Percentiles rank a stretch among this genome's conserved stretches.
These are phyloP conservation scores for Lacerta agilis DNA, from an alignment of 2,797 vertebrate species.

Conservation along the genomic window DNA sequence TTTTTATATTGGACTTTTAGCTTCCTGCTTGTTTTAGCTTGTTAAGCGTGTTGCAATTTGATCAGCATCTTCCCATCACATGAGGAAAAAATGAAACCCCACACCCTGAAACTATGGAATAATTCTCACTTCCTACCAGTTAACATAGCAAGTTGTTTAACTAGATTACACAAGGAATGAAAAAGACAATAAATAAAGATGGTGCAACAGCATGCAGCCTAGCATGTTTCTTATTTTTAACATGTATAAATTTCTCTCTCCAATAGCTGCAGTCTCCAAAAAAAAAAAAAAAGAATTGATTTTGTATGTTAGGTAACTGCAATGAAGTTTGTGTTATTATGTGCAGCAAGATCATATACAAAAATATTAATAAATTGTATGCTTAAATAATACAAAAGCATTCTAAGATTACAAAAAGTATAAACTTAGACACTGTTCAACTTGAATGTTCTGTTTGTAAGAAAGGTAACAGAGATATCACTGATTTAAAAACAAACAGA, in stretches of 20 bases:
- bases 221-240: background rate
- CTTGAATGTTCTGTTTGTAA: background rate
- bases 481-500: background rate
- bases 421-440: background rate
- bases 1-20: background rate
- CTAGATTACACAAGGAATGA: background rate
- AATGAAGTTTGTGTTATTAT: background rate
- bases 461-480: background rate
- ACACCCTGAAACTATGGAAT: constrained; percentile 6
- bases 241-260: background rate
- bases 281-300: too few relatives aligned
- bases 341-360: background rate
- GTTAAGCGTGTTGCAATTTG: background rate
- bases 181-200: background rate
- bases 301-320: background rate
- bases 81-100: background rate
- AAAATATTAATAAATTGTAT: background rate
- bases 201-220: background rate
- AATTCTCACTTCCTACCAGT: background rate
- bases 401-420: background rate
- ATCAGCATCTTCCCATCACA: background rate
- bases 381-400: background rate
- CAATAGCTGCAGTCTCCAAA: background rate
- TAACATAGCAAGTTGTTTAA: background rate
- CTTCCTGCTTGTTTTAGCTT: background rate